Percentiles rank a stretch among this genome's conserved stretches.
phyloP scores from a whole-genome alignment of 2,888 invertebrate species.

The Hanleya hanleyi region DNA sequence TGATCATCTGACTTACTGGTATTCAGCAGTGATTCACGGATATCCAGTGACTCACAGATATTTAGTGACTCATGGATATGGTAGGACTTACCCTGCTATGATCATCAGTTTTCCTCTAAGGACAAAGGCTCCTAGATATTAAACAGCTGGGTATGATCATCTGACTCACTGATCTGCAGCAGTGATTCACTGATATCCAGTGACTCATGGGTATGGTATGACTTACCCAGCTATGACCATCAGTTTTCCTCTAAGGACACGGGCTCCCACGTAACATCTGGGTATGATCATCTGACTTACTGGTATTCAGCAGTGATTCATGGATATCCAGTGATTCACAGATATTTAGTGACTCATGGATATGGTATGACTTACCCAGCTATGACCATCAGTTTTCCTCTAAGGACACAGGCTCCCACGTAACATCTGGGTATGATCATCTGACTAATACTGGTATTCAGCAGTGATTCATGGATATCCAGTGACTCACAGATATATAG shows the following conservation, averaged over 20 bases:
- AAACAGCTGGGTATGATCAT: neutral
- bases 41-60: too few species aligned
- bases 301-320: too few species aligned
- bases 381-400: conserved; percentile 69
- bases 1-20: conserved; percentile 61
- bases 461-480: too few species aligned
- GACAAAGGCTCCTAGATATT: neutral
- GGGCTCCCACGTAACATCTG: conserved; percentile 71
- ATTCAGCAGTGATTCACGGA: too few species aligned
- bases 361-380: conserved; percentile 72
- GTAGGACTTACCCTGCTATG: too few species aligned
- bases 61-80: too few species aligned
- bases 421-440: conserved; percentile 71
- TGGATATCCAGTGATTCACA: too few species aligned
- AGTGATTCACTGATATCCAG: too few species aligned
- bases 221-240: conserved; percentile 71
- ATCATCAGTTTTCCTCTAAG: neutral
- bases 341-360: too few species aligned
- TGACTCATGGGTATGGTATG: too few species aligned
- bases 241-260: conserved; percentile 69
- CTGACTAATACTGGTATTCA: conserved; percentile 52
- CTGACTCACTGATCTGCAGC: too few species aligned
- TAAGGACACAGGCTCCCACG: conserved; percentile 71
- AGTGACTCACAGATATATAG: too few species aligned
- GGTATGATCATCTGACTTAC: conserved; percentile 66